Evolutionary conservation across 1,140 invertebrate species (phyloP), one percentile per base, ranked within the genome.

Genomic region (Lordiphosa stackelbergi): DNA sequence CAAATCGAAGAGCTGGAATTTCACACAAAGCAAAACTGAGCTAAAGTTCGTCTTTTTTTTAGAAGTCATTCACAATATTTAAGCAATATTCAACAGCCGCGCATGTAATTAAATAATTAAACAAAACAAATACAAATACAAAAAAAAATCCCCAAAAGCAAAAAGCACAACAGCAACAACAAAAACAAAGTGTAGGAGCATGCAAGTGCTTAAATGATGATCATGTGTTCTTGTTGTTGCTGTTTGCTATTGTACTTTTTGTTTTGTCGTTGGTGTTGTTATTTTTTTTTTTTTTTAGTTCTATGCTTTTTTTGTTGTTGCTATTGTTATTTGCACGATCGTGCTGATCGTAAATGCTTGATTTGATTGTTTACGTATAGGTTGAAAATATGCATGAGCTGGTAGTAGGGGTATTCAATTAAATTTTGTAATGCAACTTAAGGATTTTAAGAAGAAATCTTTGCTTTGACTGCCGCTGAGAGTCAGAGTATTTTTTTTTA

Each of bases 291-390:
- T 43, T 40, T n/a, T 60, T 51, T 43, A 38, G 16, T 37, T 35
- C 43, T 55, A 11, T 47, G 28, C 41, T 60, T 53, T 12, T 16
- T 49, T 40, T 19, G 10, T 48, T 64, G 13, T 64, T 51, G 52
- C 48, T 56, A 52, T 65, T 57, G 37, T 37, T 19, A 22, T 70
- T 24, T 64, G 75, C 63, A 74, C 66, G 59, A 81, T 79, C 55
- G 71, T 53, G 63, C 68, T 72, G 75, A 79, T 79, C 71, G 75
- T 71, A 68, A 71, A 68, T 81, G 68, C 59, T 72, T 72, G 71
- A 81, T 81, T 79, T 79, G 62, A 75, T 79, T 79, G 77, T 79
- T 79, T 79, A 31, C 28, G 65, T 75, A 69, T 71, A 63, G 66
- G 74, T 51, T 13, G 31, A 68, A 69, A 64, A 70, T 66, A 81